Evolutionary conservation across 2,113 vertebrate species (phyloP).

Genomic region (Natator depressus): DNA sequence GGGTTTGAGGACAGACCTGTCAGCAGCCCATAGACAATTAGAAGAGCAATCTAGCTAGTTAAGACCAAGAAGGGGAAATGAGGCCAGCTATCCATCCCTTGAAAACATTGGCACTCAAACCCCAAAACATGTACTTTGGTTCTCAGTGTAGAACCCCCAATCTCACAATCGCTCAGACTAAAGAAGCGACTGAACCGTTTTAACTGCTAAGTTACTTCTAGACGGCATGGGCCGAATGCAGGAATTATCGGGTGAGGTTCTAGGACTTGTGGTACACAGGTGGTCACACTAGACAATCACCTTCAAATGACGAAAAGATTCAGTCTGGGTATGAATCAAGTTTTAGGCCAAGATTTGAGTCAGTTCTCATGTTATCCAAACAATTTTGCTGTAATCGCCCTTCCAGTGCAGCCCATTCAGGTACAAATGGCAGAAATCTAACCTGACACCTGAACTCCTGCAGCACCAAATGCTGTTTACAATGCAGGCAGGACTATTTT

Average conservation of each 20-base stretch:
- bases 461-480: not conserved
- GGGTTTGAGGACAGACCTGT: not conserved
- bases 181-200: not conserved
- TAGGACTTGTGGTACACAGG: not conserved
- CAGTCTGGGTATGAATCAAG: not conserved
- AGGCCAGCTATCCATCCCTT: not conserved
- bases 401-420: fast-evolving
- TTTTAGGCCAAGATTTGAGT: not conserved
- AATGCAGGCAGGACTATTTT: constrained; percentile 1
- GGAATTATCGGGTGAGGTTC: not conserved
- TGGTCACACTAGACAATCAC: not conserved
- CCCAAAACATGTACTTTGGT: not conserved
- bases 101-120: not conserved
- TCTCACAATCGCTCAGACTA: not conserved
- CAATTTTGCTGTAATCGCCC: not conserved
- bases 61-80: not conserved
- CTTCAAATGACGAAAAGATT: not conserved
- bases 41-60: not conserved
- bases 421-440: not conserved
- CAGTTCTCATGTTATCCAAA: not conserved
- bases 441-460: not conserved
- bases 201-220: not conserved
- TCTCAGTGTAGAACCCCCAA: not conserved
- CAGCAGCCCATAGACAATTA: not conserved
- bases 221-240: not conserved